Conservation (phyloP, 2,888 invertebrate genomes). For the Drosophila dives region DNA sequence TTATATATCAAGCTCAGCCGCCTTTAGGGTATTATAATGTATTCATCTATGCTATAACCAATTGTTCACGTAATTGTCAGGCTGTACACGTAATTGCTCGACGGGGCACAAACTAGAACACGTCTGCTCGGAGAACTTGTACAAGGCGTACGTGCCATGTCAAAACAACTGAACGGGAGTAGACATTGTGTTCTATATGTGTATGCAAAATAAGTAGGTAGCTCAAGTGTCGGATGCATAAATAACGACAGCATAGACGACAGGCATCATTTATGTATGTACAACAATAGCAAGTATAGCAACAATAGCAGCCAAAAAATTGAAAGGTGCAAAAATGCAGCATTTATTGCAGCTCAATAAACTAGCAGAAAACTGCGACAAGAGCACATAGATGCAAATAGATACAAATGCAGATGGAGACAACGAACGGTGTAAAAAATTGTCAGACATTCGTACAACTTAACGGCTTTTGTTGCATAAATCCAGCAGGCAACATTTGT, state of each 20-base stretch:
- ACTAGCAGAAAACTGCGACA: constrained; percentile 63
- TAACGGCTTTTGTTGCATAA: constrained; percentile 80
- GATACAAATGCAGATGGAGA: constrained; percentile 36
- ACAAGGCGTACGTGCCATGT: constrained; percentile 63
- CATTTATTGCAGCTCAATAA: constrained; percentile 70
- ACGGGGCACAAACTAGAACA: constrained; percentile 72
- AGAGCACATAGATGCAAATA: constrained; percentile 16
- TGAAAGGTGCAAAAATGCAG: constrained; percentile 54
- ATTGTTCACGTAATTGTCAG: constrained; percentile 51
- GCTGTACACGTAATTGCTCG: constrained; percentile 68
- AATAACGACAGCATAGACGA: constrained; percentile 61
- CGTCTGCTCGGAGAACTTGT: constrained; percentile 53
- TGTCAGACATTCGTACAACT: constrained; percentile 70
- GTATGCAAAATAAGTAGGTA: constrained; percentile 29
- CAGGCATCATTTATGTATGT: constrained; percentile 16
- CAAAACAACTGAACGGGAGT: constrained; percentile 55
- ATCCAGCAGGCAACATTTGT: constrained; percentile 73
- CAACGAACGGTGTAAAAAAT: constrained; percentile 53
- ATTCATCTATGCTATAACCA: constrained; percentile 43
- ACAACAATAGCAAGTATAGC: constrained; percentile 29
- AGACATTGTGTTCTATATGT: constrained; percentile 63
- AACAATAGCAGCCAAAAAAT: constrained; percentile 59
- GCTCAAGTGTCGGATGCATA: constrained; percentile 47
- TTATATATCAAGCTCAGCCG: neutral
- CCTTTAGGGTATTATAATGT: constrained; percentile 46